Conservation (phyloP, 53 echinoderm and acorn worm species). For the Paracentrotus lividus region DNA sequence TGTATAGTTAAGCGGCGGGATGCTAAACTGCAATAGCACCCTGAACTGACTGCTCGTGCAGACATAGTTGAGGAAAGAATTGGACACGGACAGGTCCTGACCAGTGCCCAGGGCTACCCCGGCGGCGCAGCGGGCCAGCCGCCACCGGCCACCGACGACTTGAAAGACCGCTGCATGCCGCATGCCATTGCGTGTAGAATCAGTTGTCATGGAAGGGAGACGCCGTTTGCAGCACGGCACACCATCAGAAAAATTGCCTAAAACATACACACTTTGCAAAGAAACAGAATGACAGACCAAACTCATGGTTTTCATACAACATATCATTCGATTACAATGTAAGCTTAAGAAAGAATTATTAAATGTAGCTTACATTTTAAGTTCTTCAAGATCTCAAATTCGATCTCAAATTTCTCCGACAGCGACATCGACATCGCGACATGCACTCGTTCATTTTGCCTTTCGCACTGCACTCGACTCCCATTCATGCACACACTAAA, state of each 20-base stretch:
- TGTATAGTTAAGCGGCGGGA: too few species aligned
- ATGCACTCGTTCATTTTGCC: neutral
- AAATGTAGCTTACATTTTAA: neutral
- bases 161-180: too few species aligned
- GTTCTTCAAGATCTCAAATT: neutral
- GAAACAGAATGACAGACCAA: neutral
- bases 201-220: constrained; percentile 36
- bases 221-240: neutral
- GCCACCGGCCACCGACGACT: too few species aligned
- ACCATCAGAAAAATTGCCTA: neutral
- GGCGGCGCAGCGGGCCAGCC: neutral
- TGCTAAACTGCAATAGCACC: too few species aligned
- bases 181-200: neutral
- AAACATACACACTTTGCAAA: neutral
- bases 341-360: neutral
- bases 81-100: neutral
- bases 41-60: too few species aligned
- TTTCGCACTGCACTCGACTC: neutral
- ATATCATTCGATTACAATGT: neutral
- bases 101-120: neutral
- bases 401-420: neutral
- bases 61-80: neutral
- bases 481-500: neutral
- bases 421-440: too few species aligned
- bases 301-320: neutral